Conservation (phyloP, 1,140 invertebrate species). For the Drosophila tropicalis region DNA sequence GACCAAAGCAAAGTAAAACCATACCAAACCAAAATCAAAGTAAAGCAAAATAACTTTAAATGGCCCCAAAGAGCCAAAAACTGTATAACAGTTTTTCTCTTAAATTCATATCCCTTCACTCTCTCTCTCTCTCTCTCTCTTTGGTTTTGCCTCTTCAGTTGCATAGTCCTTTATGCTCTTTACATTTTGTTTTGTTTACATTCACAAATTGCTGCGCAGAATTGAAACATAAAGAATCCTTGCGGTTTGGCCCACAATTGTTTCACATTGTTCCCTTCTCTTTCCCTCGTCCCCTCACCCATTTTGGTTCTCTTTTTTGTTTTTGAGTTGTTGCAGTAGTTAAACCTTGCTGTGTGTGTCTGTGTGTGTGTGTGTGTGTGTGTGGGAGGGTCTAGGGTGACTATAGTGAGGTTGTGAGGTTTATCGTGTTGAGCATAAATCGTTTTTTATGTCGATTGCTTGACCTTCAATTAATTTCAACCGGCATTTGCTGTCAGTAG, state of each 20-base stretch:
- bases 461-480: slow-evolving; percentile 70
- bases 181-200: slow-evolving; percentile 68
- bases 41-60: slow-evolving; percentile 34
- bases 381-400: no score
- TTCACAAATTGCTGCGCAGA: slow-evolving; percentile 60
- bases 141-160: slow-evolving; percentile 19
- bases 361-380: no score
- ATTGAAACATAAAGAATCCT: slow-evolving; percentile 59
- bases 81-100: slow-evolving; percentile 64
- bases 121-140: slow-evolving; percentile 17
- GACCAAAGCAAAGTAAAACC: slow-evolving; percentile 5
- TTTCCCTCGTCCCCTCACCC: not conserved
- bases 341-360: slow-evolving; percentile 3
- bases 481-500: slow-evolving; percentile 20
- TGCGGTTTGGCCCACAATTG: not conserved
- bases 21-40: slow-evolving; percentile 19
- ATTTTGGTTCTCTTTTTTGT: slow-evolving; percentile 10
- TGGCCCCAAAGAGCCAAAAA: slow-evolving; percentile 6
- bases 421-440: slow-evolving; percentile 63
- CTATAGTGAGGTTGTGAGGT: slow-evolving; percentile 27
- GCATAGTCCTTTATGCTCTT: slow-evolving; percentile 1
- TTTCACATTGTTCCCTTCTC: not conserved
- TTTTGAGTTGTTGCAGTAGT: slow-evolving; percentile 20
- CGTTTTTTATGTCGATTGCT: slow-evolving; percentile 63
- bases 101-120: not conserved